A percentile compares a stretch with the other conserved stretches of the same genome.
Conservation (phyloP, 2,888 invertebrate genomes). For the Platycheirus albimanus region DNA sequence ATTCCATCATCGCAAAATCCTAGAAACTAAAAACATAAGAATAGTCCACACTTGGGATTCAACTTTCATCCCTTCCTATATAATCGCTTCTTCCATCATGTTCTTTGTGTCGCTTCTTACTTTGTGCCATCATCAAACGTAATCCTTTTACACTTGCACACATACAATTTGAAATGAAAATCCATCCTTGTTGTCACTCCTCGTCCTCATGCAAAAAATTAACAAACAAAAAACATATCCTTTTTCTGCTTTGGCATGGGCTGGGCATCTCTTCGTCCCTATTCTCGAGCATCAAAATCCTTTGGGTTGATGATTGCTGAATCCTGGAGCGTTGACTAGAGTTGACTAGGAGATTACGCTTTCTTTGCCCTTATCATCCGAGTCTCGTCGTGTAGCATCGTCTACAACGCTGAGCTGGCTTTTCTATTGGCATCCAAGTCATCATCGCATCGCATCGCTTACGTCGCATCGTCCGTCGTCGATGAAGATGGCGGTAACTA, state of each 20-base stretch:
- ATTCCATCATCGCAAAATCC: no score
- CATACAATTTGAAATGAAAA: slow-evolving; percentile 46
- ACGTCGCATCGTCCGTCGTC: slow-evolving; percentile 8
- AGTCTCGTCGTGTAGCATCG: slow-evolving; percentile 32
- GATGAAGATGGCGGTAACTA: not conserved
- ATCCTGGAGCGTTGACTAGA: slow-evolving; percentile 47
- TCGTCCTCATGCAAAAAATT: not conserved
- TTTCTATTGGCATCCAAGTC: slow-evolving; percentile 38
- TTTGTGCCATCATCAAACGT: slow-evolving; percentile 42
- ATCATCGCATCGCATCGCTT: no score
- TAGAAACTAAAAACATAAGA: no score
- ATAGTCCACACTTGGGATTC: no score
- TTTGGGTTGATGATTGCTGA: slow-evolving; percentile 40
- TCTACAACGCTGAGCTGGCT: slow-evolving; percentile 32
- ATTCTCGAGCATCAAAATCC: slow-evolving; percentile 29
- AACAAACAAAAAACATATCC: slow-evolving; percentile 23
- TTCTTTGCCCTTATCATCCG: slow-evolving; percentile 40
- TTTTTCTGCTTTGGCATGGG: not conserved
- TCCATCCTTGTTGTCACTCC: slow-evolving; percentile 8
- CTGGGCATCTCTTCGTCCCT: no score
- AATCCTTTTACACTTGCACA: slow-evolving; percentile 12
- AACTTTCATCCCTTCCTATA: no score
- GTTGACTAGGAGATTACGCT: slow-evolving; percentile 66
- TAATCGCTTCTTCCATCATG: no score
- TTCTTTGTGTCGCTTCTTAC: slow-evolving; percentile 36